Percentiles rank a stretch among this genome's conserved stretches.
phyloP scores from a whole-genome alignment of 2,888 invertebrate species.

The Eilema griseolum region DNA sequence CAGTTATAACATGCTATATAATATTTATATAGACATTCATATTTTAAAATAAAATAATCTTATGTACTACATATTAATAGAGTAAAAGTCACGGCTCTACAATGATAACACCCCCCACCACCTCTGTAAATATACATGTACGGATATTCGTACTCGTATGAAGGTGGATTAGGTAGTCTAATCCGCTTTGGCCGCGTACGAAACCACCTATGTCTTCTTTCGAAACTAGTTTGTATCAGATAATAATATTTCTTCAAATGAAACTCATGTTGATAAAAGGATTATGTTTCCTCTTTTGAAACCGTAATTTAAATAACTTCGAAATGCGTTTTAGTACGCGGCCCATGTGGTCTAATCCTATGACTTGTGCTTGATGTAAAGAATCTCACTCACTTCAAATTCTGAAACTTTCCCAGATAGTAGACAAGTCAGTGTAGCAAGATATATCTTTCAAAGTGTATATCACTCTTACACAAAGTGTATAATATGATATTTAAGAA shows the following conservation, averaged over 20 bases:
- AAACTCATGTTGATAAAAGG: no score
- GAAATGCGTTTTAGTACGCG: no score
- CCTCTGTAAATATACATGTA: not conserved
- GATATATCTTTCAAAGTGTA: not conserved
- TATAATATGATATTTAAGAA: constrained; percentile 7
- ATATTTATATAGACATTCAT: constrained; percentile 10
- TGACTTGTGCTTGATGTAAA: not conserved
- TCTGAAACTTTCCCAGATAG: not conserved
- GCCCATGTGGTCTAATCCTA: not conserved
- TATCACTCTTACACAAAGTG: not conserved
- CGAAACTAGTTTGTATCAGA: no score
- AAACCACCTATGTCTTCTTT: no score
- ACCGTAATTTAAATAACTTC: no score
- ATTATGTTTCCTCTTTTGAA: no score
- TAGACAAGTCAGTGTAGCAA: not conserved
- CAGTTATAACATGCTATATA: not conserved
- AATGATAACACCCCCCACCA: not conserved
- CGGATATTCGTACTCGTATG: not conserved
- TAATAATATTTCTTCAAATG: no score
- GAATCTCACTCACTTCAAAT: not conserved
- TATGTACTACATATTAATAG: constrained; percentile 12
- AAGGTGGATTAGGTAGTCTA: not conserved
- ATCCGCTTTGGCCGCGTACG: no score
- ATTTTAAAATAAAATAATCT: constrained; percentile 7
- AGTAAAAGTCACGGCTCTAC: constrained; percentile 15